Evolutionary conservation across 2,113 vertebrate genomes (phyloP), one percentile per base, ranked within the genome.

Genomic region (Nymphicus hollandicus): DNA sequence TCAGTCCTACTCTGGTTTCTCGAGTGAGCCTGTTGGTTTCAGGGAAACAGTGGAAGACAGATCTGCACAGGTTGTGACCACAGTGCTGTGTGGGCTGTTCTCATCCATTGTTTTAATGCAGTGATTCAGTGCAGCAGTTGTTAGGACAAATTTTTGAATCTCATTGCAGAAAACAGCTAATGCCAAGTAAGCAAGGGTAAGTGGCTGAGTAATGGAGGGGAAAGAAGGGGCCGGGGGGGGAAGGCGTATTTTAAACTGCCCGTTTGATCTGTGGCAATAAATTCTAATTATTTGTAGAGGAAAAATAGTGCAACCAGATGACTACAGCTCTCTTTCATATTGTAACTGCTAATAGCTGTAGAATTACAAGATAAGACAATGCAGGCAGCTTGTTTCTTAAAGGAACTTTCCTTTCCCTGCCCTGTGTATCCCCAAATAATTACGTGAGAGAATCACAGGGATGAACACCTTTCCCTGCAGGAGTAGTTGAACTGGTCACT

Each of bases 11-110:
- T 55, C 9, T 20, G 10, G 9, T 23, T 47, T 56, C 56, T 73
- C n/a, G 1, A 4, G 20, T 41, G 41, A 39, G 17, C 18, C 29
- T 35, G 16, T 8, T 53, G 89, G n/a, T 37, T 63, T 72, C 43
- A 33, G 60, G 44, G 60, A 44, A 23, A 7, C 31, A 8, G 31
- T 13, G n/a, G 56, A 41, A n/a, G 69, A 33, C 55, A 47, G 31
- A 31, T 43, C 23, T 31, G 10, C 0, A 0, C 39, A 29, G 64
- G 73, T 25, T 63, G 44, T 31, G 44, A 33, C 28, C 31, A 3
- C 24, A 13, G 7, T 7, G 20, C 13, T 19, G n/a, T 13, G 66
- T 56, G 61, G 27, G 31, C 61, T 74, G 1, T 39, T 80, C 37
- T 37, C 28, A 24, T 24, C 44, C 27, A 2, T 47, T 39, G 27